phyloP scores from a whole-genome alignment of 2,113 vertebrate genomes.

The Sakesphorus luctuosus region DNA sequence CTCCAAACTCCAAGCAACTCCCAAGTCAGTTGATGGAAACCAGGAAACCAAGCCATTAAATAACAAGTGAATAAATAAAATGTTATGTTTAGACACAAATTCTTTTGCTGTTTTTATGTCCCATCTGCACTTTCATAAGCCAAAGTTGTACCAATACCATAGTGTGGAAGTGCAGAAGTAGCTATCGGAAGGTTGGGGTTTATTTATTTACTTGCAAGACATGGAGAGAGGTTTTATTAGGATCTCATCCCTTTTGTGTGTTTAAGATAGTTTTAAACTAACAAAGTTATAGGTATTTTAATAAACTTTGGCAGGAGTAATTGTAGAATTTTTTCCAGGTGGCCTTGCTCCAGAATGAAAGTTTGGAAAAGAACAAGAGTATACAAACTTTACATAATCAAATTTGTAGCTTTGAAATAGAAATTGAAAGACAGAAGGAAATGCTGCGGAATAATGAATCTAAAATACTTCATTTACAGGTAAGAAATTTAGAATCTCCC shows the following conservation, averaged over 20 bases:
- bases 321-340: constrained; percentile 74
- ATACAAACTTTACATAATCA: constrained; percentile 84
- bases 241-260: neutral
- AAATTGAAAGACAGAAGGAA: constrained; percentile 84
- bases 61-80: neutral
- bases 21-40: neutral
- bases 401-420: constrained; percentile 84
- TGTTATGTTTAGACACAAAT: neutral
- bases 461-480: constrained; percentile 84
- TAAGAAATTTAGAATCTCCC: constrained; percentile 51
- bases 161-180: neutral
- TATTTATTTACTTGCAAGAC: neutral
- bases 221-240: neutral
- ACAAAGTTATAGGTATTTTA: constrained; percentile 29
- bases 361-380: constrained; percentile 85
- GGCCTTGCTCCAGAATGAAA: constrained; percentile 83
- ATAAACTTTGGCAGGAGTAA: constrained; percentile 57
- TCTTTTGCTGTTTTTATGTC: neutral
- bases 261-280: constrained; percentile 33
- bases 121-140: neutral
- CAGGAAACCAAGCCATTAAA: neutral
- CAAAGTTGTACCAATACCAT: neutral
- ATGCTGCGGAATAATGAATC: constrained; percentile 84
- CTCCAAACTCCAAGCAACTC: neutral
- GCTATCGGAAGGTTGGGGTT: neutral